Evolutionary conservation across 2,888 invertebrate species (phyloP).

Genomic region (Anoncus sp.): DNA sequence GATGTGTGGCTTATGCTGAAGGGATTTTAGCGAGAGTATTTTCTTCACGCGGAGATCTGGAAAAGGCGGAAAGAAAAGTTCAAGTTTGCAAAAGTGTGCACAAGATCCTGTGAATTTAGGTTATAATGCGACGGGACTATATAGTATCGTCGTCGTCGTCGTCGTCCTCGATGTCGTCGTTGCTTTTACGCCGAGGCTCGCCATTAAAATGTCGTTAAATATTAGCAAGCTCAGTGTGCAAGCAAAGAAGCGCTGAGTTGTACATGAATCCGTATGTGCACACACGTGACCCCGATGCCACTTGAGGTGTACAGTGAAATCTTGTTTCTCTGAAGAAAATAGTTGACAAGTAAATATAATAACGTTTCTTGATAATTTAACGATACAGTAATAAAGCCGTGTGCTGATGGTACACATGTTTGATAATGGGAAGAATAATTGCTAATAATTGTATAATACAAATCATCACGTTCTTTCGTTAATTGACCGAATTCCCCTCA

Average conservation of each 20-base stretch:
- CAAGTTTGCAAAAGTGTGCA: background rate
- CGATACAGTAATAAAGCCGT: background rate
- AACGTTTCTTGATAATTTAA: background rate
- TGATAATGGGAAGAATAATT: background rate
- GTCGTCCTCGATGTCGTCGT: slow-evolving; percentile 46
- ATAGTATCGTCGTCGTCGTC: slow-evolving; percentile 17
- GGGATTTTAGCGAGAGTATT: slow-evolving; percentile 11
- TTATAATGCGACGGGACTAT: slow-evolving; percentile 16
- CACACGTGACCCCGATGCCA: background rate
- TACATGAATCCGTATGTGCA: slow-evolving; percentile 19
- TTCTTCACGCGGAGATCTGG: background rate
- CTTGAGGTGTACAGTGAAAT: background rate
- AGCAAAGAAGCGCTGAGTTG: slow-evolving; percentile 17
- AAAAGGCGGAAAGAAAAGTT: background rate
- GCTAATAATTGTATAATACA: slow-evolving; percentile 21
- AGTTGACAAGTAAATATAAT: background rate
- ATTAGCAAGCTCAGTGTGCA: slow-evolving; percentile 65
- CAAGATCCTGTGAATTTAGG: slow-evolving; percentile 27
- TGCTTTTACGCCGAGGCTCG: slow-evolving; percentile 56
- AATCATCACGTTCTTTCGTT: slow-evolving; percentile 29
- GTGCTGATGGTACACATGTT: background rate
- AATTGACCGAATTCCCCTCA: slow-evolving; percentile 12
- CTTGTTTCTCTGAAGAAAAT: background rate
- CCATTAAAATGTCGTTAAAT: slow-evolving; percentile 74
- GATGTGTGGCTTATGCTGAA: slow-evolving; percentile 13